Conservation (phyloP, 2,113 vertebrate species). For the Hippocampus zosterae region DNA sequence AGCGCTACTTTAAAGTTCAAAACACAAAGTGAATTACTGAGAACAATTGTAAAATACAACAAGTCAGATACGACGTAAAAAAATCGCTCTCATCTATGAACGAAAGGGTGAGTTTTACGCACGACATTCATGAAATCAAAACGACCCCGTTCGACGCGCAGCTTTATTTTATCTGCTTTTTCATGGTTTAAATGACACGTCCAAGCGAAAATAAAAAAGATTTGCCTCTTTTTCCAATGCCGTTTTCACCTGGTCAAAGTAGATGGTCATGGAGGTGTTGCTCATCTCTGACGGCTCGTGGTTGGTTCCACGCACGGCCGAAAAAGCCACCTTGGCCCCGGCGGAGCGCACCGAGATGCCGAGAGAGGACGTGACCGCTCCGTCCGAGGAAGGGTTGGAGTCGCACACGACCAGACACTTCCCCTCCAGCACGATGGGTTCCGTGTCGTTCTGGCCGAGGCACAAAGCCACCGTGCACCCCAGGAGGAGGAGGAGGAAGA, state of each 20-base stretch:
- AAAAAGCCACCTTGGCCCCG: conserved; percentile 96
- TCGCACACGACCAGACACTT: conserved; percentile 98
- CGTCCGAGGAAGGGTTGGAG: conserved; percentile 94
- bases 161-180: neutral
- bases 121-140: neutral
- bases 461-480: conserved; percentile 73
- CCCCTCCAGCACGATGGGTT: conserved; percentile 95
- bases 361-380: conserved; percentile 91
- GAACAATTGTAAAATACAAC: neutral
- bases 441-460: conserved; percentile 91
- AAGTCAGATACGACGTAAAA: neutral
- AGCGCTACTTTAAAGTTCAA: neutral
- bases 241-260: conserved; percentile 93
- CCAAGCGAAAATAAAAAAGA: neutral
- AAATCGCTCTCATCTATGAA: neutral
- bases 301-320: conserved; percentile 91
- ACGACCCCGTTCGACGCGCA: neutral
- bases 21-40: neutral
- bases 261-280: conserved; percentile 99
- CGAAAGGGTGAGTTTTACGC: neutral
- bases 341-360: conserved; percentile 96
- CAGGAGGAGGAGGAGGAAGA: conserved; percentile 78
- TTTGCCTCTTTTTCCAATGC: neutral
- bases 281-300: conserved; percentile 97
- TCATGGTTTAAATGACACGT: neutral